These are phyloP conservation scores for Acanthaster planci DNA, from an alignment of 35 echinoderm and acorn worm species.

Conservation along the genomic window DNA sequence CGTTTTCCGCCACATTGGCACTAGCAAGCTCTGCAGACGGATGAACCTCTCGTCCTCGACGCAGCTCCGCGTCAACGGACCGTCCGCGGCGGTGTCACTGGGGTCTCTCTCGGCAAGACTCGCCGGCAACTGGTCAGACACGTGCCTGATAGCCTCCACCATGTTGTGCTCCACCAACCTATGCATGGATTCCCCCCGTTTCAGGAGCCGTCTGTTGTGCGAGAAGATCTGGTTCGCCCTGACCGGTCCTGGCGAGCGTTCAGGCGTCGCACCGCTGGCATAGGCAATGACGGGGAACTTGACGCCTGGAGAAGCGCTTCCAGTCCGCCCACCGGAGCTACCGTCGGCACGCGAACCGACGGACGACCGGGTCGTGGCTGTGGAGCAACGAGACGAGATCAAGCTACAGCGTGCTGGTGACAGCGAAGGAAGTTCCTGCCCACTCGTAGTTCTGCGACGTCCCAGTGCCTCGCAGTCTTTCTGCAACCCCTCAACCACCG, in stretches of 20 bases:
- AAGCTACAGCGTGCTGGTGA: background rate
- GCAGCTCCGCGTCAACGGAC: background rate
- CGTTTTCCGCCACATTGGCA: background rate
- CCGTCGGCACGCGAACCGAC: background rate
- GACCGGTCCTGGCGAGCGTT: background rate
- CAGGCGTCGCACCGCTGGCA: background rate
- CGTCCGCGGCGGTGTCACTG: background rate
- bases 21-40: background rate
- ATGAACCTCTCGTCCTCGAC: background rate
- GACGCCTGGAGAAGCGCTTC: background rate
- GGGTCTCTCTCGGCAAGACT: background rate
- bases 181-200: background rate
- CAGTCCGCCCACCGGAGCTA: background rate
- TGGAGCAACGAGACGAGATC: background rate
- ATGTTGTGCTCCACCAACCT: background rate
- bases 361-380: background rate
- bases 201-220: conserved; percentile 6
- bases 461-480: background rate
- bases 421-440: background rate
- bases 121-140: background rate
- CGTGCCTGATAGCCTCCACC: background rate
- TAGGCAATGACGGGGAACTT: background rate
- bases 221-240: too few species aligned
- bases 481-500: background rate
- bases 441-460: background rate